A percentile compares a stretch with the other conserved stretches of the same genome.
These are phyloP conservation scores for Rousettus madagascariensis DNA, from an alignment of 2,797 vertebrate species.

Conservation along the genomic window DNA sequence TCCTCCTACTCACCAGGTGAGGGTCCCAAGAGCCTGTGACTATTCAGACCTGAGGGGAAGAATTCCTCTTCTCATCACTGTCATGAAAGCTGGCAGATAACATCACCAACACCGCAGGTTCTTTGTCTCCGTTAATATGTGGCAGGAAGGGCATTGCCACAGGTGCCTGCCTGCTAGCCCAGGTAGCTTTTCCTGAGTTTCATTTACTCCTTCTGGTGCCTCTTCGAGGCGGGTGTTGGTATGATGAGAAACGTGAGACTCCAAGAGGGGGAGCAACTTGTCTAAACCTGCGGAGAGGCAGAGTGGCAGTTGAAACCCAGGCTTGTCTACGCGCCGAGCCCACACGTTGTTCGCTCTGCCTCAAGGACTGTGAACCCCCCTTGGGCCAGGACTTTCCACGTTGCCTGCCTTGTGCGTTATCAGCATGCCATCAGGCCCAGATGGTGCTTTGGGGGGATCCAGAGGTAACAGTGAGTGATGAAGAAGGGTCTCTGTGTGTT, in stretches of 20 bases:
- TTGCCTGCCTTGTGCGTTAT: background rate
- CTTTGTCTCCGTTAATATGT: rapidly evolving
- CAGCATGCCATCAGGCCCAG: background rate
- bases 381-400: rapidly evolving
- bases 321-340: background rate
- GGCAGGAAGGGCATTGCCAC: rapidly evolving
- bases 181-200: background rate
- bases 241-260: background rate
- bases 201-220: rapidly evolving
- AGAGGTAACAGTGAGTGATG: background rate
- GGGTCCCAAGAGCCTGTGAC: background rate
- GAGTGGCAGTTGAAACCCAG: background rate
- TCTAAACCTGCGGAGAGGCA: background rate
- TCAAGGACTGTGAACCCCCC: background rate
- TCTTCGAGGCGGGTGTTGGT: background rate
- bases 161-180: background rate
- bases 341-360: background rate
- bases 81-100: background rate
- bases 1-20: too few relatives aligned
- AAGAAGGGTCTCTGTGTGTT: background rate
- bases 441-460: background rate
- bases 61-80: background rate
- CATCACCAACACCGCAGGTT: rapidly evolving
- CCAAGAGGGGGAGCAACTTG: background rate
- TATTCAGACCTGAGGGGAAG: background rate